Conservation (phyloP, 2,888 invertebrate species). For the Eupithecia pulchellata region DNA sequence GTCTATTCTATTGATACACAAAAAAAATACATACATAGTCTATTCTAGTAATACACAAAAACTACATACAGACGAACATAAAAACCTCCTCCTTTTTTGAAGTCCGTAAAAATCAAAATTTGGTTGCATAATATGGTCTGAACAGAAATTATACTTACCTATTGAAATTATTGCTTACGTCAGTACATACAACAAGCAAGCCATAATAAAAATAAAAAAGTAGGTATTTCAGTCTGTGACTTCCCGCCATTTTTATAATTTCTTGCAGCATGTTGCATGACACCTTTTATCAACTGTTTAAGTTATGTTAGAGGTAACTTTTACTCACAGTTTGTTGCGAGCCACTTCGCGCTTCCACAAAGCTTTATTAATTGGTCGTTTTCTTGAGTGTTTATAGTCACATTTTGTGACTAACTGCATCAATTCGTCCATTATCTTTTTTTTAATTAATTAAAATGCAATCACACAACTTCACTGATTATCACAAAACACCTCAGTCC, state of each 20-base stretch:
- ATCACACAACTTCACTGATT: constrained; percentile 15
- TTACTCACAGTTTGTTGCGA: constrained; percentile 13
- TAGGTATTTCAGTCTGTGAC: constrained; percentile 18
- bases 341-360: constrained; percentile 16
- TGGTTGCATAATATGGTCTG: too few species aligned
- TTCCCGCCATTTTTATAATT: constrained; percentile 13
- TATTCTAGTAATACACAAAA: too few species aligned
- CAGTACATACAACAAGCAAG: neutral
- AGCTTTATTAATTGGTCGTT: constrained; percentile 11
- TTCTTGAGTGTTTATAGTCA: constrained; percentile 11
- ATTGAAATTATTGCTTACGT: too few species aligned
- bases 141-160: too few species aligned
- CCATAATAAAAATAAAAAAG: too few species aligned
- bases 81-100: too few species aligned
- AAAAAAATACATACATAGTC: too few species aligned
- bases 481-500: constrained; percentile 14
- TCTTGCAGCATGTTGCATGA: constrained; percentile 25
- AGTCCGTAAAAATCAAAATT: too few species aligned
- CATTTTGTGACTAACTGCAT: constrained; percentile 9
- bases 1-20: too few species aligned
- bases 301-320: constrained; percentile 17
- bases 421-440: constrained; percentile 11
- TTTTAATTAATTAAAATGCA: constrained; percentile 12
- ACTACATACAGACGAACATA: too few species aligned
- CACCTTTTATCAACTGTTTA: constrained; percentile 16